Evolutionary conservation across 1,140 invertebrate species (phyloP), one percentile per base, ranked within the genome.

Genomic region (Bombus turneri): DNA sequence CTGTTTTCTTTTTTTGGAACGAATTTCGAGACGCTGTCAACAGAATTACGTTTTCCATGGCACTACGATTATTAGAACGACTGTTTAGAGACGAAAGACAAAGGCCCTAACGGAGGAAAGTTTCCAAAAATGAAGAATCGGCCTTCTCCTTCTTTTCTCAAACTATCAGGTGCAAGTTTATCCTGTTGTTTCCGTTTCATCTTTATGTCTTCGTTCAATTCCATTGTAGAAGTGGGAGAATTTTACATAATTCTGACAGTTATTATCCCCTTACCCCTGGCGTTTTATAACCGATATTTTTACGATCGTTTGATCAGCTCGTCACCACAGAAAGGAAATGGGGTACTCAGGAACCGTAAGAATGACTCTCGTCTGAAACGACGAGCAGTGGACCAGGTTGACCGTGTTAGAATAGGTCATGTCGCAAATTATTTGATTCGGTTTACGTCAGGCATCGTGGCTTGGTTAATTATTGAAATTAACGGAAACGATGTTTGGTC

Each of bases 401-500:
- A 37, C 25, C 10, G 41, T 31, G 15, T 31, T 15, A 2, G 1
- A 2, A 71, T 43, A 22, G 9, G 1, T 15, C 31, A 25, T 9
- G 1, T 39, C 28, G 9, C 37, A 47, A 72, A 57, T 72, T 71
- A 71, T 57, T 72, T 47, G 34, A 13, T 18, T 69, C 31, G 4
- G 15, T 34, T 53, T 39, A 13, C 59, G 59, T n/a, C 59, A 62
- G 6, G 18, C 13, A 34, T 57, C 53, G 15, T 12, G 15, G 39
- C n/a, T 41, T 22, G 13, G n/a, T 12, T 81, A 74, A 81, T 81
- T 43, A 81, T 62, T 41, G 53, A 81, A 81, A 81, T 81, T 59
- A 15, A 6, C 80, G 69, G 22, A 57, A 73, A 13, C 37, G 68
- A 43, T 34, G 37, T 31, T 28, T 28, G n/a, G 6, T 9, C 22